These are phyloP conservation scores for Pheosia gnoma DNA, from an alignment of 2,888 invertebrate species.

Conservation along the genomic window DNA sequence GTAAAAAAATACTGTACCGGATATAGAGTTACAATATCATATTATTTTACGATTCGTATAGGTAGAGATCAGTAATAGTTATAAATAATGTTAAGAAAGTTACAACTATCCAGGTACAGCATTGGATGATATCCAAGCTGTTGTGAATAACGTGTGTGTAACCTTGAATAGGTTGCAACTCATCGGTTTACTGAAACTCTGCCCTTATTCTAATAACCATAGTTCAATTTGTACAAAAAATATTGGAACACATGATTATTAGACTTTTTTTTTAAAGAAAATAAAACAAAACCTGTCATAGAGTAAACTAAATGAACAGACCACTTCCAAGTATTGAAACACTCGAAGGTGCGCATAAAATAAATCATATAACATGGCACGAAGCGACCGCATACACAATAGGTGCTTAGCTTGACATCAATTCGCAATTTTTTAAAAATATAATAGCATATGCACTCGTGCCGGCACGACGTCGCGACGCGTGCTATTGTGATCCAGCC, in stretches of 20 bases:
- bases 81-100: not conserved
- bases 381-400: conserved; percentile 62
- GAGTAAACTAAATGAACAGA: conserved; percentile 29
- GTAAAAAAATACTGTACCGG: conserved; percentile 37
- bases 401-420: conserved; percentile 66
- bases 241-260: no score
- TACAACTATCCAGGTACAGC: no score
- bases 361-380: conserved; percentile 53
- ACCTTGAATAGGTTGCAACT: no score
- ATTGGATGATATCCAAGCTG: no score
- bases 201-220: no score
- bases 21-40: conserved; percentile 31
- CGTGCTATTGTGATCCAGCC: conserved; percentile 74
- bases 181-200: no score
- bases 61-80: not conserved
- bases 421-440: conserved; percentile 68
- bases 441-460: conserved; percentile 62
- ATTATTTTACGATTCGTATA: not conserved
- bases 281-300: conserved; percentile 25
- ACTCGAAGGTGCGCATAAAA: conserved; percentile 27
- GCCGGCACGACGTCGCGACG: conserved; percentile 54
- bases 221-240: no score
- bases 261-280: not conserved
- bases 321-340: conserved; percentile 10
- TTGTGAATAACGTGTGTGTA: no score